Evolutionary conservation across 2,888 invertebrate species (phyloP).

Genomic region (Epinotia demarniana): DNA sequence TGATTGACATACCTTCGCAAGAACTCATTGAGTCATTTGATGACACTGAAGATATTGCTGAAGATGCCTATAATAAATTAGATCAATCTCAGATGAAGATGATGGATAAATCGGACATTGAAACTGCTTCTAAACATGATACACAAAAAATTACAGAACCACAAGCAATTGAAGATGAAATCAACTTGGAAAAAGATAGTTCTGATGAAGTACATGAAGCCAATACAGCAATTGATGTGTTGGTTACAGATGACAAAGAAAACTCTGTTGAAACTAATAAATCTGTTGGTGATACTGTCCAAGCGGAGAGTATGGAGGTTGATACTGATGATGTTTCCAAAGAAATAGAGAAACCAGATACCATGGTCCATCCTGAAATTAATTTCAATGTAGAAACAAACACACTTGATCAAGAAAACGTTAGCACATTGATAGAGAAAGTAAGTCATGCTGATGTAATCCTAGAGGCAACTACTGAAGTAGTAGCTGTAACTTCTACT

Average conservation of each 20-base stretch:
- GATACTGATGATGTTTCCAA: not conserved
- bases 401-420: not conserved
- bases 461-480: slow-evolving; percentile 17
- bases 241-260: not conserved
- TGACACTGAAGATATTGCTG: slow-evolving; percentile 57
- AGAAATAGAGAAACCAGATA: not conserved
- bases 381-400: slow-evolving; percentile 1
- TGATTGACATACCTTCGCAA: slow-evolving; percentile 75
- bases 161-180: not conserved
- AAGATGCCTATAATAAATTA: slow-evolving; percentile 43
- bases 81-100: not conserved
- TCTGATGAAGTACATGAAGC: not conserved
- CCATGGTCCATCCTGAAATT: not conserved
- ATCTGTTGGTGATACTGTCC: not conserved
- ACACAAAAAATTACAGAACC: slow-evolving; percentile 1
- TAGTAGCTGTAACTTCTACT: not conserved
- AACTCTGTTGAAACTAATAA: not conserved
- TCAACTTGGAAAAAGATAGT: not conserved
- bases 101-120: slow-evolving; percentile 11
- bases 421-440: not conserved
- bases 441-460: slow-evolving; percentile 25
- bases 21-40: slow-evolving; percentile 59
- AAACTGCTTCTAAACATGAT: not conserved
- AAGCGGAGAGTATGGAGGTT: slow-evolving; percentile 7
- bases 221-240: not conserved